Evolutionary conservation across 2,797 vertebrate species (phyloP).

Genomic region (Lepilemur ruficaudatus): DNA sequence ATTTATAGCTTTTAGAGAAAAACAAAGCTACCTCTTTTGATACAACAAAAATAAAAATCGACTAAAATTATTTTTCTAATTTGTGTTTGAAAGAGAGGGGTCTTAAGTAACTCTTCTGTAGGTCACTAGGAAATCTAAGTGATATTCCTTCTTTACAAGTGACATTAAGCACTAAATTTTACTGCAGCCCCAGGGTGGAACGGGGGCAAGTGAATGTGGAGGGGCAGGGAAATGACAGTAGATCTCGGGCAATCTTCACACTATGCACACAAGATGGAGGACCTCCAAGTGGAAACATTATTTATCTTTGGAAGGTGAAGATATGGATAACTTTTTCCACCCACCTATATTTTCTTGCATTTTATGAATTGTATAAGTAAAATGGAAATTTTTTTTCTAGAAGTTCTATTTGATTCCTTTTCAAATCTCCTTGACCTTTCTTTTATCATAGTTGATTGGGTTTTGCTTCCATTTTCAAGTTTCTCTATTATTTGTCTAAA

Average conservation of each 20-base stretch:
- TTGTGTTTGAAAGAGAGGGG: not conserved
- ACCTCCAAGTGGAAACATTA: not conserved
- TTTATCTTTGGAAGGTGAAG: not conserved
- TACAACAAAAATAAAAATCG: not conserved
- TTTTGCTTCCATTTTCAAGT: constrained; percentile 12
- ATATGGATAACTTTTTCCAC: not conserved
- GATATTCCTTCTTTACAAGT: not conserved
- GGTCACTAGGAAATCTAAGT: not conserved
- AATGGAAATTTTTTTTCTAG: not conserved
- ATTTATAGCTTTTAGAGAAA: not conserved
- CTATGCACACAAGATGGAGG: not conserved
- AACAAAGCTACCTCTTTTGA: not conserved
- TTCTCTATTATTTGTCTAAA: not conserved
- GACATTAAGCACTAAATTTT: not conserved
- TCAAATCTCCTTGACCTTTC: not conserved
- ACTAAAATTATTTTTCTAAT: not conserved
- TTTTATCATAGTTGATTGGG: not conserved
- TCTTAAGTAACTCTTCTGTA: not conserved
- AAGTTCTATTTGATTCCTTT: not conserved
- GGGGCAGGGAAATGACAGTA: not conserved
- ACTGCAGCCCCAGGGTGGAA: too few relatives aligned
- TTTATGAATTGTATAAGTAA: not conserved
- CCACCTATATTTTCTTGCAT: not conserved
- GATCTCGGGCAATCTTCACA: not conserved
- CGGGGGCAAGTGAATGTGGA: not conserved